Base-by-base conservation (phyloP, 2,888 invertebrate genomes). In the Drosophila pegasa region DNA sequence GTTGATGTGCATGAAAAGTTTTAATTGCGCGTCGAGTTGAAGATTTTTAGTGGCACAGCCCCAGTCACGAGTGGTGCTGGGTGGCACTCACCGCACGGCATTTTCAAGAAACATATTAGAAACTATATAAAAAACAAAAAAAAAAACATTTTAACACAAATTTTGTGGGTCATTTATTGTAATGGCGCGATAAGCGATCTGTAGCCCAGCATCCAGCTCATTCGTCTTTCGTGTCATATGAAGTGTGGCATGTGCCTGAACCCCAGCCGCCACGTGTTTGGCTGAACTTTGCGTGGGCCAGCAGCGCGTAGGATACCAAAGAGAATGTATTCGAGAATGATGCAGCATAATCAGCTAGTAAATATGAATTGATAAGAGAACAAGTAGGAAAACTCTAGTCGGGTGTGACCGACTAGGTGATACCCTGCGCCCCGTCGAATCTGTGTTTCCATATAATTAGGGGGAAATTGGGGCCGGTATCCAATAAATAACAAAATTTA, bases 1-100 rank as follows among this genome's bases (percentile, higher is more conserved):
- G 85, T 86, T 85, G 85, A 86, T 87, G 86, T 80, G 83, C 83
- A 87, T 84, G 83, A 84, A 84, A 84, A 87, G 83, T 87, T 84
- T 87, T 87, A 84, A 84, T 84, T 84, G 87, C 87, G 81, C 87
- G 81, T 78, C 79, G 87, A 78, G 75, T 80, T 80, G 72, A 18
- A 73, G 58, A 66, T 59, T 54, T 61, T 68, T 16, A 68, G 74
- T 70, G 75, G 82, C 48, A 33, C 33, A 22, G 20, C 29, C 27
- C 20, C 33, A 22, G 20, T 18, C 27, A 59, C 59, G 55, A 65
- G 29, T 45, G 27, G 16, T 18, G 62, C 61, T 77, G 76, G 76
- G 75, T 76, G 76, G 76, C 67, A 77, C 75, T 73, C 52, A 57
- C 48, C 35, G 38, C 61, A 43, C 59, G 16, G 33, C 47, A 54